phyloP scores from a whole-genome alignment of 1,140 invertebrate genomes.

The Parapsyche elsis region DNA sequence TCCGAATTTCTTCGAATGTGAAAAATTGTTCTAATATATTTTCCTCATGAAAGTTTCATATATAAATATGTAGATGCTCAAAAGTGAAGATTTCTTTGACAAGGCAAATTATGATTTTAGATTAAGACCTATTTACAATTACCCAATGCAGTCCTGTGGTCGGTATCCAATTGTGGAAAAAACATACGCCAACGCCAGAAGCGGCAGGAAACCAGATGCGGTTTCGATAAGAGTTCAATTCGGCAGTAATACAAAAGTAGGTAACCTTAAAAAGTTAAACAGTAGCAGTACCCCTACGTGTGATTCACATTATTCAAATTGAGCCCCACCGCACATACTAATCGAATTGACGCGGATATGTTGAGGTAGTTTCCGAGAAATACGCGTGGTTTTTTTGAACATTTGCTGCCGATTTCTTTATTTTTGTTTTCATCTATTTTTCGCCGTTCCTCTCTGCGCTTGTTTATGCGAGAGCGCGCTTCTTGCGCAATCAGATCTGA shows the following conservation, averaged over 20 bases:
- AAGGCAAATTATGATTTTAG: no score
- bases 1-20: no score
- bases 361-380: slow-evolving; percentile 9
- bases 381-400: background rate
- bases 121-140: no score
- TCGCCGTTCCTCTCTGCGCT: background rate
- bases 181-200: no score
- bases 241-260: background rate
- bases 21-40: no score
- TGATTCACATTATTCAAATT: slow-evolving; percentile 34
- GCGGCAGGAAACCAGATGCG: background rate
- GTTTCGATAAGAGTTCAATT: slow-evolving; percentile 8
- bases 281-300: background rate
- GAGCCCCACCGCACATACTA: background rate
- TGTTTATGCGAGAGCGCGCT: slow-evolving; percentile 33
- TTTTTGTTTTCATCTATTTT: slow-evolving; percentile 23
- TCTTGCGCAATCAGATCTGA: slow-evolving; percentile 42
- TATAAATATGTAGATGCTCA: no score
- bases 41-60: no score
- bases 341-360: slow-evolving; percentile 32
- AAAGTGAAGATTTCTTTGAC: no score
- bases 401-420: background rate
- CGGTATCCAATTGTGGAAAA: no score
- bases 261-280: background rate
- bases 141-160: no score